Evolutionary conservation across 1,140 invertebrate genomes (phyloP).

Genomic region (Cydia pomonella): DNA sequence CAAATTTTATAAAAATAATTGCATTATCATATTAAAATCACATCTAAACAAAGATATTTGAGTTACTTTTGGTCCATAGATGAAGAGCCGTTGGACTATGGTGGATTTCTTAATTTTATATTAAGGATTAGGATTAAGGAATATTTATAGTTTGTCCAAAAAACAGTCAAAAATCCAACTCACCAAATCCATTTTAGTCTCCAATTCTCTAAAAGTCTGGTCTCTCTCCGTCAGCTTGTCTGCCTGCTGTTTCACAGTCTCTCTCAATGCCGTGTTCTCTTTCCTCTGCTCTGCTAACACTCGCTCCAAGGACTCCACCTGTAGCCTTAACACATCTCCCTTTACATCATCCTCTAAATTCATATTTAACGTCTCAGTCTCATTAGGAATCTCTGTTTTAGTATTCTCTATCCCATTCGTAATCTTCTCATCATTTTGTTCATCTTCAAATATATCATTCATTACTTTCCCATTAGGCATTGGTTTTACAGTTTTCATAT

Average conservation of each 20-base stretch:
- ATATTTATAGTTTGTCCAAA: too few species aligned
- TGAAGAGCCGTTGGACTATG: too few species aligned
- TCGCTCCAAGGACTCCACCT: conserved; percentile 66
- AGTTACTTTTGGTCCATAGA: too few species aligned
- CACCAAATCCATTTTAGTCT: conserved; percentile 72
- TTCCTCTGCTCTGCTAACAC: conserved; percentile 64
- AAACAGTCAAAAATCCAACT: too few species aligned
- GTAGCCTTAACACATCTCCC: conserved; percentile 57
- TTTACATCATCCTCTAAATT: conserved; percentile 44
- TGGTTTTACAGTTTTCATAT: conserved; percentile 53
- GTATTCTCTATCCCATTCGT: conserved; percentile 29
- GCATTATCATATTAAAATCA: too few species aligned
- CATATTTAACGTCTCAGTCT: conserved; percentile 17
- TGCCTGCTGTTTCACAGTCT: conserved; percentile 60
- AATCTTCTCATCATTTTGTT: conserved; percentile 36
- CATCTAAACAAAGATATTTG: too few species aligned
- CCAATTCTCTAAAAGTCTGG: conserved; percentile 68
- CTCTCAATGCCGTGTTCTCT: conserved; percentile 59
- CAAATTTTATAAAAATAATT: too few species aligned
- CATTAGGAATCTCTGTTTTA: conserved; percentile 36
- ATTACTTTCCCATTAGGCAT: conserved; percentile 64
- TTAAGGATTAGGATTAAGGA: too few species aligned
- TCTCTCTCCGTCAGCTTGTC: conserved; percentile 69
- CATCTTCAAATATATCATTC: conserved; percentile 72
- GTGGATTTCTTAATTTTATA: too few species aligned